These are phyloP conservation scores for Escarpia spicata DNA, from an alignment of 2,888 invertebrate genomes.

Conservation along the genomic window DNA sequence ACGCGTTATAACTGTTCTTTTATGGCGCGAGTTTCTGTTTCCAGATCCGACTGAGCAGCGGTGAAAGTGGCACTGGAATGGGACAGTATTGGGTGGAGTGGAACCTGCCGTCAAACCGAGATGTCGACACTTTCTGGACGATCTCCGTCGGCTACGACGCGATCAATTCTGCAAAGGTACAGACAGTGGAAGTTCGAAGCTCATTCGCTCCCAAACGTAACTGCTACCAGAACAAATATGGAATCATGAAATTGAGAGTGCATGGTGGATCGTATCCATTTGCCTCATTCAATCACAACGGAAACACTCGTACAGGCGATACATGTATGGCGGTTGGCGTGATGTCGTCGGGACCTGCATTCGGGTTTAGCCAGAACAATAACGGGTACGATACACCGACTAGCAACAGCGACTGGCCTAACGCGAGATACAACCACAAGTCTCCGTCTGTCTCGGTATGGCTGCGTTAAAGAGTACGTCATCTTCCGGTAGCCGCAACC, in stretches of 20 bases:
- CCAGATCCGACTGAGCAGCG: not conserved
- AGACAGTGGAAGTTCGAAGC: not conserved
- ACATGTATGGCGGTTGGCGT: not conserved
- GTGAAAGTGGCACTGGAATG: not conserved
- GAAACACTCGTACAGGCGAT: not conserved
- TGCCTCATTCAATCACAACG: not conserved
- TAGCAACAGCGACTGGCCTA: not conserved
- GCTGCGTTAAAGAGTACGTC: not conserved
- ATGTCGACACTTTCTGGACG: not conserved
- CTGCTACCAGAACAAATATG: not conserved
- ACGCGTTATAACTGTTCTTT: not conserved
- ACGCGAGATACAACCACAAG: not conserved
- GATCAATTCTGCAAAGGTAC: not conserved
- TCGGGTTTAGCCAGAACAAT: not conserved
- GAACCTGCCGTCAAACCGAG: not conserved
- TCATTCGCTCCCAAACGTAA: not conserved
- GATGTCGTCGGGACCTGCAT: not conserved
- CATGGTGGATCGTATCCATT: not conserved
- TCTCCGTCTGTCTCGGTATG: not conserved
- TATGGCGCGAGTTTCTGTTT: not conserved
- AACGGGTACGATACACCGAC: not conserved
- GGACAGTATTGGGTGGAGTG: not conserved
- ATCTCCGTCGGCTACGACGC: not conserved
- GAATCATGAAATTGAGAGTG: not conserved
- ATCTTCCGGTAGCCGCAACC: no score